Percentiles rank a stretch among this genome's conserved stretches.
Evolutionary conservation across 2,888 invertebrate species (phyloP).

Genomic region (Archaeoteleia sp.): DNA sequence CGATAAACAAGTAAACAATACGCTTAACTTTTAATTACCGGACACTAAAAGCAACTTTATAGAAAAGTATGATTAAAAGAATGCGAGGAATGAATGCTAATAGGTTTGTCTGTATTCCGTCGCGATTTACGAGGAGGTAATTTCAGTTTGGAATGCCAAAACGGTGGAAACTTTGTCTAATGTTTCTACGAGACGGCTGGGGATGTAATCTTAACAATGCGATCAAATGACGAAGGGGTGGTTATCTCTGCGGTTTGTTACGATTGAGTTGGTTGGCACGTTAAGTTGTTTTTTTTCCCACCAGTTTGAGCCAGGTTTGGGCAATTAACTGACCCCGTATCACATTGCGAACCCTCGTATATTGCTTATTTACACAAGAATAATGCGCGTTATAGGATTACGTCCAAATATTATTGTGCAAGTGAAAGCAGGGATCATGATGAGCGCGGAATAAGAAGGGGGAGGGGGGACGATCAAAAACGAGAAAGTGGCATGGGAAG

Average conservation of each 20-base stretch:
- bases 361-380: slow-evolving; percentile 69
- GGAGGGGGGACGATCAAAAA: slow-evolving; percentile 44
- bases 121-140: slow-evolving; percentile 36
- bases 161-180: slow-evolving; percentile 33
- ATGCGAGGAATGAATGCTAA: slow-evolving; percentile 47
- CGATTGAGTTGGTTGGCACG: slow-evolving; percentile 6
- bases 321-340: slow-evolving; percentile 60
- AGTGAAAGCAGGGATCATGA: slow-evolving; percentile 38
- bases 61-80: slow-evolving; percentile 50
- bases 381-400: slow-evolving; percentile 72
- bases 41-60: slow-evolving; percentile 31
- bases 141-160: slow-evolving; percentile 41
- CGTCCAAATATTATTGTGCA: slow-evolving; percentile 70
- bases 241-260: slow-evolving; percentile 40
- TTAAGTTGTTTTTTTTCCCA: slow-evolving; percentile 53
- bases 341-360: slow-evolving; percentile 57
- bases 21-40: slow-evolving; percentile 45
- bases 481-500: slow-evolving; percentile 54
- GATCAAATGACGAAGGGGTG: slow-evolving; percentile 22
- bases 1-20: no score
- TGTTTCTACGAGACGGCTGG: slow-evolving; percentile 29
- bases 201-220: slow-evolving; percentile 36
- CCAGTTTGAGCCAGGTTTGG: slow-evolving; percentile 40
- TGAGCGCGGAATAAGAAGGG: slow-evolving; percentile 40
- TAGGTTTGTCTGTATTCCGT: slow-evolving; percentile 45